Conservation (phyloP, 2,888 invertebrate genomes). For the Eilema caniola region DNA sequence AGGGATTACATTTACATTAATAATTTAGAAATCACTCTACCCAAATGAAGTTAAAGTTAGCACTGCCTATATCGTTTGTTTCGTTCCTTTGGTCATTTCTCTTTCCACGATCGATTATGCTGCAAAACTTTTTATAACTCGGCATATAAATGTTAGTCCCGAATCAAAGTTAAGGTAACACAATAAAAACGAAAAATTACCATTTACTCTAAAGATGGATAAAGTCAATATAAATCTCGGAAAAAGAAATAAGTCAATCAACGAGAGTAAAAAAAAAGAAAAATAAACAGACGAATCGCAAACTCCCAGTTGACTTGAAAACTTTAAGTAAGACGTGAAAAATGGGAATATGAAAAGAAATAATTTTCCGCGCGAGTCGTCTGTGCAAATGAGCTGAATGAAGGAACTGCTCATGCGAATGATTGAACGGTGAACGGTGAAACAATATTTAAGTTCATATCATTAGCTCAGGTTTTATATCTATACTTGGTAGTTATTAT, state of each 20-base stretch:
- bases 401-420: conserved; percentile 79
- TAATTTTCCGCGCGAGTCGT: conserved; percentile 86
- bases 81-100: no score
- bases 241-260: conserved; percentile 56
- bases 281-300: conserved; percentile 73
- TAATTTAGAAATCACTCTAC: no score
- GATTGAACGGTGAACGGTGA: conserved; percentile 82
- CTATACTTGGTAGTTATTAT: no score
- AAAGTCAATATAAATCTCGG: conserved; percentile 36
- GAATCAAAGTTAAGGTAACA: background rate
- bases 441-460: conserved; percentile 76
- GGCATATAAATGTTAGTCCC: background rate
- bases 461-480: conserved; percentile 28
- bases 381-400: conserved; percentile 88
- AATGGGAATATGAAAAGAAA: conserved; percentile 86
- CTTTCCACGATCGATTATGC: background rate
- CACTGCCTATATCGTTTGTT: no score
- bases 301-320: conserved; percentile 71
- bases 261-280: conserved; percentile 56
- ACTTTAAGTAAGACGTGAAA: conserved; percentile 86
- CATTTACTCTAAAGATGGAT: background rate
- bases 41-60: no score
- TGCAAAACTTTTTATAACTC: background rate
- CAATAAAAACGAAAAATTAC: background rate
- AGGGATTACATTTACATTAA: no score